These are phyloP conservation scores for Paguma larvata DNA, from an alignment of 2,797 vertebrate genomes.

Conservation along the genomic window DNA sequence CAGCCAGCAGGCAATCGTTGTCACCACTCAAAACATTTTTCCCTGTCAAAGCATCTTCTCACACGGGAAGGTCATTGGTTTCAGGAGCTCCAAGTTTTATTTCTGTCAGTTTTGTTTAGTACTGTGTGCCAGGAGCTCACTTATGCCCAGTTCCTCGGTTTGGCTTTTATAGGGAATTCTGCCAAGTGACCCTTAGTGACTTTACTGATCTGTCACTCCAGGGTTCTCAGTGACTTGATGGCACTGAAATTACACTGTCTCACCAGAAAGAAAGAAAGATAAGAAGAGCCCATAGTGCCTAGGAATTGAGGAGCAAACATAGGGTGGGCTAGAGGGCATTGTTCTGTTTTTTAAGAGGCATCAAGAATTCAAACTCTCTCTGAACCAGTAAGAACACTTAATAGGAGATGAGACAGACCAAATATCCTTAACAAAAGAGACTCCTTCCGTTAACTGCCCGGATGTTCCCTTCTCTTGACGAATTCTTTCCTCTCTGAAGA, in stretches of 20 bases:
- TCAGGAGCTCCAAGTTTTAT: conserved; percentile 58
- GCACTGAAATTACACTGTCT: not conserved
- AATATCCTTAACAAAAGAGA: not conserved
- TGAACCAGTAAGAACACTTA: not conserved
- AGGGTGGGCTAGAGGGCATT: not conserved
- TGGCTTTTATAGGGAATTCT: conserved; percentile 52
- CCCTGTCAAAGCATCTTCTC: conserved; percentile 26
- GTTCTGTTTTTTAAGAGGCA: not conserved
- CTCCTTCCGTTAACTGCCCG: not conserved
- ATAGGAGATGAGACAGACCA: not conserved
- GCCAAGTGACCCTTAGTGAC: conserved; percentile 44
- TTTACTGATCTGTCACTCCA: not conserved
- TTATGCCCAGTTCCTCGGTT: conserved; percentile 51
- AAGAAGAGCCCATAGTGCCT: not conserved
- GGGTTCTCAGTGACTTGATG: not conserved
- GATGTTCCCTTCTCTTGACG: conserved; percentile 19
- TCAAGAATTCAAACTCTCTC: conserved; percentile 1
- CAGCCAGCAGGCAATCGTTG: not conserved
- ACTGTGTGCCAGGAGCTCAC: conserved; percentile 62
- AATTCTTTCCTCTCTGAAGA: conserved; percentile 62
- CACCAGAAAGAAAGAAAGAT: conserved; percentile 33
- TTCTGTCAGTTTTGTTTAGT: conserved; percentile 76
- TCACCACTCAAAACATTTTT: not conserved
- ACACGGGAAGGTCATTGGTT: conserved; percentile 33
- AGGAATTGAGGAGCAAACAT: not conserved